Conservation (phyloP, 1,140 invertebrate genomes). For the Hylaeus anthracinus region DNA sequence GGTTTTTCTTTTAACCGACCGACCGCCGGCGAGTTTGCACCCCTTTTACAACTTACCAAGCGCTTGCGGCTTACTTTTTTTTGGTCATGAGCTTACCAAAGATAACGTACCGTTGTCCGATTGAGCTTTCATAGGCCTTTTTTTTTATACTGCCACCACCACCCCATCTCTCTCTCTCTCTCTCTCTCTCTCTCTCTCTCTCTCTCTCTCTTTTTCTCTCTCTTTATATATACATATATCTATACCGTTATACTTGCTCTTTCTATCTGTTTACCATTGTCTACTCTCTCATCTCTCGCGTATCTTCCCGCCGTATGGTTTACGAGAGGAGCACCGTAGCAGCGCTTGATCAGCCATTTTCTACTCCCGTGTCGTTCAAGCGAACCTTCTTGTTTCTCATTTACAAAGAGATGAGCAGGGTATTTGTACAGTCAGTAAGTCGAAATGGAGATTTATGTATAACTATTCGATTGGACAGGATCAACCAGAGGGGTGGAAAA, state of each 20-base stretch:
- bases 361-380: slow-evolving; percentile 8
- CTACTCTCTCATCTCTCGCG: slow-evolving; percentile 9
- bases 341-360: slow-evolving; percentile 55
- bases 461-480: too few species aligned
- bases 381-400: too few species aligned
- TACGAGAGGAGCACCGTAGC: slow-evolving; percentile 52
- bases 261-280: slow-evolving; percentile 20
- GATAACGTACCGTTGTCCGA: slow-evolving; percentile 62
- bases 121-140: slow-evolving; percentile 68
- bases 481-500: too few species aligned
- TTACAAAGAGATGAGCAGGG: too few species aligned
- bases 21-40: slow-evolving; percentile 77
- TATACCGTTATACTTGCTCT: slow-evolving; percentile 7
- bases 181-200: too few species aligned
- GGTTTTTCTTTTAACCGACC: slow-evolving; percentile 65
- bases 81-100: slow-evolving; percentile 72
- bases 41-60: slow-evolving; percentile 75
- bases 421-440: too few species aligned
- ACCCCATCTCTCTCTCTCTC: not conserved
- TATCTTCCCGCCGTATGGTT: slow-evolving; percentile 25
- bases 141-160: slow-evolving; percentile 21
- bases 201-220: not conserved
- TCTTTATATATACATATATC: too few species aligned
- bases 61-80: slow-evolving; percentile 70
- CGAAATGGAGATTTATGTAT: too few species aligned